Evolutionary conservation across 1,140 invertebrate genomes (phyloP).

Genomic region (Polyergus mexicanus): DNA sequence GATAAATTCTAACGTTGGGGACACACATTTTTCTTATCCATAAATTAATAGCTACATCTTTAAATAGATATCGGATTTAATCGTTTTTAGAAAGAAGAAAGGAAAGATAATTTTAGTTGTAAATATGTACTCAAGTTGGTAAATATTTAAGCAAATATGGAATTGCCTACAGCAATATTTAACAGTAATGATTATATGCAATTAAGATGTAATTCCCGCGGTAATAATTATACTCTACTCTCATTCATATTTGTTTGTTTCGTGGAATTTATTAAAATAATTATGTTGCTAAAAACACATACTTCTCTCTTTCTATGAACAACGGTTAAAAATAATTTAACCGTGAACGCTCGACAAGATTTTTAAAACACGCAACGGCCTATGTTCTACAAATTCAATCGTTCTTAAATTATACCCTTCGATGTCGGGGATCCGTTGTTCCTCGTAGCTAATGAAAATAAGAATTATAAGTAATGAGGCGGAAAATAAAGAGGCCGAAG

Average conservation of each 20-base stretch:
- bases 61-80: too few relatives aligned
- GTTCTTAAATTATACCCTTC: slow-evolving; percentile 72
- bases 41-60: too few relatives aligned
- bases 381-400: slow-evolving; percentile 67
- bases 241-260: not conserved
- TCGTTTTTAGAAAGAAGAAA: too few relatives aligned
- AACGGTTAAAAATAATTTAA: slow-evolving; percentile 29
- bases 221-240: not conserved
- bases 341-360: slow-evolving; percentile 7
- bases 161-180: not conserved
- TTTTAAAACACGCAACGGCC: slow-evolving; percentile 38
- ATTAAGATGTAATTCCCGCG: not conserved
- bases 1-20: too few relatives aligned
- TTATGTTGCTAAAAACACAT: slow-evolving; percentile 1
- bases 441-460: slow-evolving; percentile 62
- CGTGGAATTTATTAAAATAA: not conserved
- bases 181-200: not conserved
- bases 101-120: too few relatives aligned
- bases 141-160: not conserved
- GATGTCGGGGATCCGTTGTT: slow-evolving; percentile 51
- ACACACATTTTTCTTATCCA: too few relatives aligned
- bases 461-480: slow-evolving; percentile 59
- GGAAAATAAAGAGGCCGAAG: slow-evolving; percentile 66
- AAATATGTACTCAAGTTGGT: not conserved
- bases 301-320: not conserved